phyloP scores from a whole-genome alignment of 2,888 invertebrate species.

The Lysandra bellargus region DNA sequence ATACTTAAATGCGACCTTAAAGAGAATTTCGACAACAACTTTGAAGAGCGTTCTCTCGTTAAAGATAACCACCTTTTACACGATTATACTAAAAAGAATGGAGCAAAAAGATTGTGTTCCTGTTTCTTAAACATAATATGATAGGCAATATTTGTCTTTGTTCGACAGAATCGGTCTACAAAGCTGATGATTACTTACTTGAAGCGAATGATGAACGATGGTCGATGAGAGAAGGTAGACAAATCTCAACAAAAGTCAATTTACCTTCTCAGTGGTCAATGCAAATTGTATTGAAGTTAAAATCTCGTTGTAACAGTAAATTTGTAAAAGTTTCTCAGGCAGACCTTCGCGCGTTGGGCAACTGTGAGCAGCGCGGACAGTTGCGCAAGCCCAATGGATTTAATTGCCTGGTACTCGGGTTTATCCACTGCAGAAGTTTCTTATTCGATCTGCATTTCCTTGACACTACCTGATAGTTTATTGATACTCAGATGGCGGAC shows the following conservation, averaged over 20 bases:
- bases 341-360: slow-evolving; percentile 22
- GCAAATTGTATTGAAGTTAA: neutral
- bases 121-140: too few species aligned
- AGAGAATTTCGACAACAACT: too few species aligned
- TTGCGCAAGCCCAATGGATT: neutral
- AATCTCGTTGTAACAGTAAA: neutral
- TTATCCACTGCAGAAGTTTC: neutral
- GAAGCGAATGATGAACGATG: neutral
- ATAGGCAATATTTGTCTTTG: too few species aligned
- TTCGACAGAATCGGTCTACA: too few species aligned
- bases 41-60: too few species aligned
- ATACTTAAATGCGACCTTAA: too few species aligned
- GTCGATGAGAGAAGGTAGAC: neutral
- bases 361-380: neutral
- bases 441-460: neutral
- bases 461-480: neutral
- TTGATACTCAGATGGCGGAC: neutral
- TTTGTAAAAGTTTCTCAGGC: slow-evolving; percentile 26
- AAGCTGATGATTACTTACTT: neutral
- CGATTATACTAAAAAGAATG: too few species aligned
- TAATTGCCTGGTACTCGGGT: neutral
- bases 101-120: too few species aligned
- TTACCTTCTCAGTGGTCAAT: neutral
- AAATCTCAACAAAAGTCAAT: neutral
- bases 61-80: too few species aligned